These are phyloP conservation scores for Pyrocoelia pectoralis DNA, from an alignment of 2,888 invertebrate species.

Conservation along the genomic window DNA sequence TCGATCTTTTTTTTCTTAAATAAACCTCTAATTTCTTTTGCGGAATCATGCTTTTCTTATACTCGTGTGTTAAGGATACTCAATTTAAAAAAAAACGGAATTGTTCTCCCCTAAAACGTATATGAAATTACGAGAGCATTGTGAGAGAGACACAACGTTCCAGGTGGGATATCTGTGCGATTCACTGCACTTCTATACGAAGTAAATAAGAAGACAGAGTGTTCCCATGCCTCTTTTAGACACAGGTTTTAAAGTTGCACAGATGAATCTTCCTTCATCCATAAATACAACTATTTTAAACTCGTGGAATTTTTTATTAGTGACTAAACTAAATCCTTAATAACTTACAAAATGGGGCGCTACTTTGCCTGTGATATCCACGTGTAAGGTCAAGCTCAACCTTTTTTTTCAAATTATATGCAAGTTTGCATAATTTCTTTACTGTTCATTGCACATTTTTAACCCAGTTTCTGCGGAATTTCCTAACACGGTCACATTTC, in stretches of 20 bases:
- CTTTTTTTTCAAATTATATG: neutral
- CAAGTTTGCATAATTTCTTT: neutral
- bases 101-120: slow-evolving; percentile 24
- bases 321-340: slow-evolving; percentile 2
- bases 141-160: slow-evolving; percentile 45
- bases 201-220: slow-evolving; percentile 39
- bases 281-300: slow-evolving; percentile 5
- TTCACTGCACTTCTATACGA: slow-evolving; percentile 44
- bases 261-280: slow-evolving; percentile 23
- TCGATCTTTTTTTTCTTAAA: slow-evolving; percentile 13
- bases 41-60: neutral
- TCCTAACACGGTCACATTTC: no score
- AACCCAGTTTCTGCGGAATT: no score
- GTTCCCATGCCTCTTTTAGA: slow-evolving; percentile 41
- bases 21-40: neutral
- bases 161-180: slow-evolving; percentile 46
- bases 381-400: slow-evolving; percentile 20
- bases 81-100: slow-evolving; percentile 16
- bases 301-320: slow-evolving; percentile 11
- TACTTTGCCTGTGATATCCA: slow-evolving; percentile 13
- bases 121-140: slow-evolving; percentile 50
- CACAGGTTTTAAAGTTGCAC: slow-evolving; percentile 40
- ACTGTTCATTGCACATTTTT: neutral
- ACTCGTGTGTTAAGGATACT: slow-evolving; percentile 1
- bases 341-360: neutral